Percentiles rank a stretch among this genome's conserved stretches.
phyloP scores from a whole-genome alignment of 2,797 vertebrate genomes.

The Sarcoramphus papa region DNA sequence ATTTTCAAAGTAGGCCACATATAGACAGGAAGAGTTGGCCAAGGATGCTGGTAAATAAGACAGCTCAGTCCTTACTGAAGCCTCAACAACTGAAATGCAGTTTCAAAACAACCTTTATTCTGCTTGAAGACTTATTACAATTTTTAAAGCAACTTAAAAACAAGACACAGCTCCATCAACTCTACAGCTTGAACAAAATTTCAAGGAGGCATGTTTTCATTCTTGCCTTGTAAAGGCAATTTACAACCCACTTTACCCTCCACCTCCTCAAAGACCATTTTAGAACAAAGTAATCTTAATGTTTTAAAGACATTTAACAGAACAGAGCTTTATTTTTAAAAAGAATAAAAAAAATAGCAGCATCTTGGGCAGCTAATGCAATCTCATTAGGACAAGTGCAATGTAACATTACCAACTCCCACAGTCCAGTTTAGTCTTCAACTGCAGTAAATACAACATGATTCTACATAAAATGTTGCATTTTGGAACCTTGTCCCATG shows the following conservation, averaged over 20 bases:
- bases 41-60: neutral
- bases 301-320: conserved; percentile 78
- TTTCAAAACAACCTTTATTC: conserved; percentile 92
- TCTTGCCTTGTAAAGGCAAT: conserved; percentile 78
- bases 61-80: neutral
- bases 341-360: conserved; percentile 79
- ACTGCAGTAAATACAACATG: neutral
- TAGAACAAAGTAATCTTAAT: conserved; percentile 73
- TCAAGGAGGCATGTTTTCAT: conserved; percentile 74
- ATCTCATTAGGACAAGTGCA: conserved; percentile 74
- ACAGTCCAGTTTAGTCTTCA: conserved; percentile 8
- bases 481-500: conserved; percentile 71
- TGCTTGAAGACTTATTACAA: conserved; percentile 91
- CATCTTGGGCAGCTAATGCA: conserved; percentile 81
- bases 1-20: neutral
- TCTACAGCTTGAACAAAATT: conserved; percentile 78
- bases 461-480: conserved; percentile 57
- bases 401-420: conserved; percentile 32
- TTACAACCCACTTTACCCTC: conserved; percentile 68
- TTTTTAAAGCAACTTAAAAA: conserved; percentile 88
- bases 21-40: neutral
- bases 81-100: conserved; percentile 31
- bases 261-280: conserved; percentile 72
- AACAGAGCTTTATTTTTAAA: conserved; percentile 73
- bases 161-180: conserved; percentile 85